Percentiles rank a stretch among this genome's conserved stretches.
Evolutionary conservation across 2,113 vertebrate species (phyloP).

Genomic region (Poeciliopsis turrubarensis): DNA sequence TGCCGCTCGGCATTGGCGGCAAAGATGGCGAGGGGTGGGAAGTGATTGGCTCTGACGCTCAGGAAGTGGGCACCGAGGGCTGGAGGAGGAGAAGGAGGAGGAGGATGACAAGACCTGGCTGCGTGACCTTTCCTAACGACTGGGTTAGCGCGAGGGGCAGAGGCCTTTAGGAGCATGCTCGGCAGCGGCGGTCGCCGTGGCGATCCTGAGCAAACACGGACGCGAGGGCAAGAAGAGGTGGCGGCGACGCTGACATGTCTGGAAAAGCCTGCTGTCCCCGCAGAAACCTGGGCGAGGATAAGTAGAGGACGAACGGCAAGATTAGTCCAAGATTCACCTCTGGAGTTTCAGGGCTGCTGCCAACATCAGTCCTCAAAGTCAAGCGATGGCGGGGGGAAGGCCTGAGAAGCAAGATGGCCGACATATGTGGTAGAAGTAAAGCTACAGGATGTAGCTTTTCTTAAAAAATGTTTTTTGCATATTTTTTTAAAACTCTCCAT

Average conservation of each 20-base stretch:
- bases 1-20: conserved; percentile 93
- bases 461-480: neutral
- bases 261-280: conserved; percentile 53
- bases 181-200: conserved; percentile 68
- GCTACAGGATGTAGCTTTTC: too few relatives aligned
- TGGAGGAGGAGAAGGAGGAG: conserved; percentile 58
- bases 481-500: too few relatives aligned
- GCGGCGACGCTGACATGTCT: conserved; percentile 50
- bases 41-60: conserved; percentile 92
- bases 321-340: conserved; percentile 61
- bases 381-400: conserved; percentile 38
- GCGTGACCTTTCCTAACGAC: conserved; percentile 79
- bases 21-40: conserved; percentile 87
- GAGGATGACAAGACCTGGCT: conserved; percentile 81
- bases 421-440: neutral
- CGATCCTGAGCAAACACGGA: conserved; percentile 64
- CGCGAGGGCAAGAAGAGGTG: conserved; percentile 73
- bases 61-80: conserved; percentile 89
- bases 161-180: conserved; percentile 76
- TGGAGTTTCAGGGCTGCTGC: conserved; percentile 40
- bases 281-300: conserved; percentile 58
- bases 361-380: conserved; percentile 70
- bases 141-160: conserved; percentile 79
- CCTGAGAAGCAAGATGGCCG: conserved; percentile 5
- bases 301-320: conserved; percentile 66